Conservation (phyloP, 2,888 invertebrate genomes). For the Agrotis clavis region DNA sequence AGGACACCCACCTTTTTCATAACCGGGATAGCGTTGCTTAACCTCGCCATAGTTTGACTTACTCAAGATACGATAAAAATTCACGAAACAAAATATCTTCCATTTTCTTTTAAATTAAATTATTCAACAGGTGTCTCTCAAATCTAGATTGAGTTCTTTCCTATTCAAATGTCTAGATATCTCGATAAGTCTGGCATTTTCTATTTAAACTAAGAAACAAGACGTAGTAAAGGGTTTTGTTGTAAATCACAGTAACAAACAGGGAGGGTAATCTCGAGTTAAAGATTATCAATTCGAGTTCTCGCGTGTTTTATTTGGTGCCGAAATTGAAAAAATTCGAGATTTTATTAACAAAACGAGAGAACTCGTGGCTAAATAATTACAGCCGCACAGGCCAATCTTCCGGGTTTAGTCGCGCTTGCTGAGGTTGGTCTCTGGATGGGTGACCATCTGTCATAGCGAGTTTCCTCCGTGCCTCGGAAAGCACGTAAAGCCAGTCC, state of each 20-base stretch:
- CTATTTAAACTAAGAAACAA: background rate
- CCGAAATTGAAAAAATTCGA: no score
- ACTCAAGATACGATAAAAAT: background rate
- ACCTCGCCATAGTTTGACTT: background rate
- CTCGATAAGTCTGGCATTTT: background rate
- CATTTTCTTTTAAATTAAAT: background rate
- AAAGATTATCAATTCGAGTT: no score
- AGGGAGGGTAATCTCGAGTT: background rate
- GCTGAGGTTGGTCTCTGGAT: no score
- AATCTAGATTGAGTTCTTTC: slow-evolving; percentile 20
- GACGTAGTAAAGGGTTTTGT: background rate
- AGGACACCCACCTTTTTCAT: no score
- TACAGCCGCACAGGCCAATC: no score
- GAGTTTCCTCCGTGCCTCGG: no score
- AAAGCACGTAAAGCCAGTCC: no score
- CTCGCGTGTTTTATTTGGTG: no score
- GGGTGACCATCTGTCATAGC: no score
- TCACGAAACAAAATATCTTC: background rate
- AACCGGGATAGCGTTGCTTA: background rate
- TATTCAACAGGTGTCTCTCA: slow-evolving; percentile 23
- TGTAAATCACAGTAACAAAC: background rate
- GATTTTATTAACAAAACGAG: no score
- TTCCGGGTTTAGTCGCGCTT: no score
- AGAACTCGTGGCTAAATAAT: no score
- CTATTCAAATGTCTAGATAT: background rate